Percentiles rank a stretch among this genome's conserved stretches.
Conservation (phyloP, 2,113 vertebrate genomes). For the Columbina picui region DNA sequence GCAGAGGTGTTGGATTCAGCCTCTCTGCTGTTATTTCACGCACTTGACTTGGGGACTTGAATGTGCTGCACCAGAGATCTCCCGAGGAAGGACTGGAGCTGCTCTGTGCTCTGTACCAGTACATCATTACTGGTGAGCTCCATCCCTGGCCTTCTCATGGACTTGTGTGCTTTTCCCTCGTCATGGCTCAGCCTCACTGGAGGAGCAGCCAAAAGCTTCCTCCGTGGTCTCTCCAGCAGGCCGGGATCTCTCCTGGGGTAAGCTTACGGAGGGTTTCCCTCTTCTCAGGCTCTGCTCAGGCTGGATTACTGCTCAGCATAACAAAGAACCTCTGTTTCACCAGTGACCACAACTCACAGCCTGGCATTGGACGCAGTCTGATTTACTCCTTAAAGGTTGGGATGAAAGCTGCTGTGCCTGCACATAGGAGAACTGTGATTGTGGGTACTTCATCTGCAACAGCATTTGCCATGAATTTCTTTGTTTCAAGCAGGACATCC, state of each 20-base stretch:
- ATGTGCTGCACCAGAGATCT: background rate
- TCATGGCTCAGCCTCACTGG: background rate
- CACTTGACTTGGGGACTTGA: background rate
- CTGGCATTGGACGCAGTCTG: background rate
- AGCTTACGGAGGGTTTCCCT: background rate
- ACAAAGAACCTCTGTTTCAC: background rate
- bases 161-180: fast-evolving
- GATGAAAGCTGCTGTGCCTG: background rate
- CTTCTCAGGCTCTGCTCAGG: too few relatives aligned
- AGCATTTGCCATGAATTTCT: background rate
- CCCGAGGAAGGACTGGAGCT: background rate
- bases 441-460: background rate
- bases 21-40: background rate
- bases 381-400: background rate
- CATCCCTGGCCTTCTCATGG: fast-evolving
- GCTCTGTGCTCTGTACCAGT: background rate
- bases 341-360: background rate
- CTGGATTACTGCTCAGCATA: background rate
- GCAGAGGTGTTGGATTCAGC: background rate
- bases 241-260: background rate
- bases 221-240: background rate
- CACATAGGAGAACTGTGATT: background rate
- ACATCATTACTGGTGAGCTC: background rate
- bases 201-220: background rate
- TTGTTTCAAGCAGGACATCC: background rate